Base-by-base conservation (phyloP, 92 coral and sea anemone genomes). In the Blastomussa wellsi region DNA sequence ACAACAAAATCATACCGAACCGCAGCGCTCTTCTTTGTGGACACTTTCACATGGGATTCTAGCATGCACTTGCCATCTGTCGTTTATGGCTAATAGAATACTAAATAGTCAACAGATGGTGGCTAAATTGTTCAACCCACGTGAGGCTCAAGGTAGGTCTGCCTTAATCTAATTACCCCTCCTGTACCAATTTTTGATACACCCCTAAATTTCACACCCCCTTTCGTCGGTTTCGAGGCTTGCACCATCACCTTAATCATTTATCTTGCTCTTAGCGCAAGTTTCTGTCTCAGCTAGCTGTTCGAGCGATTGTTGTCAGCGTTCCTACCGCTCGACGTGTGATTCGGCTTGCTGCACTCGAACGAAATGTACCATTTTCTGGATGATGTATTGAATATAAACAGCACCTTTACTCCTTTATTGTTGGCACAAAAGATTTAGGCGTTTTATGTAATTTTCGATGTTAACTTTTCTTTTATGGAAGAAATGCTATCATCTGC, bases 21-120 rank as follows among this genome's bases (percentile, higher is more conserved):
- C 91, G 90, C 99, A 97, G 95, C 93, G 98, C 93, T 90, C 91
- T 86, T 91, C 98, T 95, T 97, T 97, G 99, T 97, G 90, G 98
- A 79, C 84, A 92, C 89, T 93, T 97, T 97, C 99, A 90, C 96
- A 94, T 97, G 99, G 99, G 98, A 97, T 97, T 92, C 93, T 90
- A 97, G 93, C 98, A 96, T 92, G 95, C 93, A 89, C 82, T 87
- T 83, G 89, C 88, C 99, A 97, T 97, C 99, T 97, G 99, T 97
- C 95, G 97, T 95, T 94, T 97, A 90, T 97, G 94, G 92, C 90
- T 93, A 97, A 97, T 95, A 97, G 98, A 97, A 97, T 97, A 95
- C 94, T 91, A 95, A 97, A 91, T 93, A 95, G 95, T 92, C 96
- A 92, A 93, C 99, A 97, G 99, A 97, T 97, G 99, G 99, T 92